Evolutionary conservation across 2,888 invertebrate genomes (phyloP), one percentile per base, ranked within the genome.

Genomic region (Blomia tropicalis): DNA sequence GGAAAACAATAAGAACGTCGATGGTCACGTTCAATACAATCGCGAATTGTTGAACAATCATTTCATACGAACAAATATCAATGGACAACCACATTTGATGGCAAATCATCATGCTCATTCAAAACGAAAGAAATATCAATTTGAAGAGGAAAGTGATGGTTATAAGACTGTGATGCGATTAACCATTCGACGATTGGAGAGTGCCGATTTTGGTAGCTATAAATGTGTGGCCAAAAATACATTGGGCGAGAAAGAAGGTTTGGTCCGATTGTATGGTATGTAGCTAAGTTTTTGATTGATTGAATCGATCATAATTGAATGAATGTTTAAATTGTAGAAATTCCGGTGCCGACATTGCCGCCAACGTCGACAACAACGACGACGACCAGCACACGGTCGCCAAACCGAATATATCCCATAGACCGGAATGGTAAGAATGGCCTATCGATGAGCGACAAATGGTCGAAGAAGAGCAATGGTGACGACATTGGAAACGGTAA

Each of bases 201-300:
- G 44, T 3, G 58, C 53, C 31, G 64, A 64, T 32, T 64, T 53
- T 43, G 62, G 62, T 25, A 58, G 44, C 19, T 64, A 64, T 32
- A 64, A 63, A 44, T 64, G 64, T 58, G 51, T 63, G n/a, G 64
- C 63, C n/a, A 63, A 64, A 32, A 64, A 64, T 53, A 54, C 31
- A 29, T 27, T 63, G 23, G 64, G 64, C 22, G 63, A 64, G 27
- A 64, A 63, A 47, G 64, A 64, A 44, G 64, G 64, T 14, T n/a
- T 43, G 23, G 25, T 63, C 30, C 25, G 64, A 14, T 23, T 64
- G 17, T 63, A 64, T 32, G 59, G 64, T 64, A 29, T 63, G 56
- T 31, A 11, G 51, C 7, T n/a, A 47, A 47, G 27, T 47, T 36
- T 7, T 7, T 36, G 7, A 19, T 25, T 47, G n/a, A 41, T 17